Evolutionary conservation across 2,797 vertebrate species (phyloP).

Genomic region (Sebastes vulpes): DNA sequence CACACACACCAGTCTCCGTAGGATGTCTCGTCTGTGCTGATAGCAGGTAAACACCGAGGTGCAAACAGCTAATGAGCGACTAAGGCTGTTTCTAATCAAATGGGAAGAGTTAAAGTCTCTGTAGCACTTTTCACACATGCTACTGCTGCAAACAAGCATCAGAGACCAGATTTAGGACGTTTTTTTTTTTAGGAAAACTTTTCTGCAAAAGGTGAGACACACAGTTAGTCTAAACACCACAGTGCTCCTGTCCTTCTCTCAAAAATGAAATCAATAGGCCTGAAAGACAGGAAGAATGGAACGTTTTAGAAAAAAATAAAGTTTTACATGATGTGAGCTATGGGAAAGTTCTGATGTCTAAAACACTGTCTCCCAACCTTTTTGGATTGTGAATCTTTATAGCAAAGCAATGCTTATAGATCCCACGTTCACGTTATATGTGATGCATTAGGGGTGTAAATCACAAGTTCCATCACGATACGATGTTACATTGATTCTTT

Average conservation of each 20-base stretch:
- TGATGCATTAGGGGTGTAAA: neutral
- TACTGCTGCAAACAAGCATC: neutral
- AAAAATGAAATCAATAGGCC: neutral
- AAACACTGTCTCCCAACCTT: neutral
- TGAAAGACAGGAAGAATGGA: neutral
- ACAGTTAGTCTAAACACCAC: neutral
- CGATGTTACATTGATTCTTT: neutral
- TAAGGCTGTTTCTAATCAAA: conserved; percentile 1
- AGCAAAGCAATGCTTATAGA: neutral
- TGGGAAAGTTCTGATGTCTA: neutral
- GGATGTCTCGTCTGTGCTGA: conserved; percentile 4
- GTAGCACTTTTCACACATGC: neutral
- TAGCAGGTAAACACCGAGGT: conserved; percentile 22
- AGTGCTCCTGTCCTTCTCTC: neutral
- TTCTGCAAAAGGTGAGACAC: neutral
- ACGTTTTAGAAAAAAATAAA: too few relatives aligned
- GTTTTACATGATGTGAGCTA: neutral
- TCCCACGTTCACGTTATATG: neutral
- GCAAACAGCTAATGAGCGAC: conserved; percentile 1
- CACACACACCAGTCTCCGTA: conserved; percentile 17
- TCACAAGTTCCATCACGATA: neutral
- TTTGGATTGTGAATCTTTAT: neutral
- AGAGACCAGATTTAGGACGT: neutral
- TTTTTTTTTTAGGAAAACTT: neutral
- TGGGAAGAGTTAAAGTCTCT: neutral